phyloP scores from a whole-genome alignment of 2,113 vertebrate genomes.

The Callaeas wilsoni region DNA sequence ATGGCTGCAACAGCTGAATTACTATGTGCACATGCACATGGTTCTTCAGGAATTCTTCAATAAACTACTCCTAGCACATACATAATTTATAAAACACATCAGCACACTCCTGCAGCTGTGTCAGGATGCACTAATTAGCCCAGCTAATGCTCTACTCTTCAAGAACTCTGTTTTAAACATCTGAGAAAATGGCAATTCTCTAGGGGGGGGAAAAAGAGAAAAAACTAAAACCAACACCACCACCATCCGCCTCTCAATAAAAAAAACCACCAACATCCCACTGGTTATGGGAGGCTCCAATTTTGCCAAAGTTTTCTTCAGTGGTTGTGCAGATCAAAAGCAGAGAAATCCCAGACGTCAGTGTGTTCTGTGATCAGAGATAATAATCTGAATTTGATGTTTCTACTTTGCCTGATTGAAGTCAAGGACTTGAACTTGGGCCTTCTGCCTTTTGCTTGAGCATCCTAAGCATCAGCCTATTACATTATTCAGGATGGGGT shows the following conservation, averaged over 20 bases:
- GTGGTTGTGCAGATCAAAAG: not conserved
- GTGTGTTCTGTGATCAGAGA: not conserved
- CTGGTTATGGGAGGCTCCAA: not conserved
- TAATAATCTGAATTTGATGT: not conserved
- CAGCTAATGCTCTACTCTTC: not conserved
- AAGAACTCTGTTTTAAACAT: not conserved
- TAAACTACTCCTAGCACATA: not conserved
- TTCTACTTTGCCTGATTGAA: not conserved
- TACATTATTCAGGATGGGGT: not conserved
- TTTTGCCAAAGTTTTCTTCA: not conserved
- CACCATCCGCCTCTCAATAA: not conserved
- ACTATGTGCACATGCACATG: not conserved
- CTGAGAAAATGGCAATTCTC: not conserved
- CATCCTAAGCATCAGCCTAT: not conserved
- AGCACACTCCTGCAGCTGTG: not conserved
- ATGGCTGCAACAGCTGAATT: not conserved
- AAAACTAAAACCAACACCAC: not conserved
- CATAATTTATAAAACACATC: not conserved
- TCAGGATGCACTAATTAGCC: not conserved
- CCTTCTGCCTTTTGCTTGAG: not conserved
- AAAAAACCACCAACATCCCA: not conserved
- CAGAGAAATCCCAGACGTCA: not conserved
- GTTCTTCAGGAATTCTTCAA: not conserved
- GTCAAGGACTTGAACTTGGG: not conserved
- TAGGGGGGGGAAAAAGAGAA: accelerated